These are phyloP conservation scores for Allacma fusca DNA, from an alignment of 2,888 invertebrate genomes.

Conservation along the genomic window DNA sequence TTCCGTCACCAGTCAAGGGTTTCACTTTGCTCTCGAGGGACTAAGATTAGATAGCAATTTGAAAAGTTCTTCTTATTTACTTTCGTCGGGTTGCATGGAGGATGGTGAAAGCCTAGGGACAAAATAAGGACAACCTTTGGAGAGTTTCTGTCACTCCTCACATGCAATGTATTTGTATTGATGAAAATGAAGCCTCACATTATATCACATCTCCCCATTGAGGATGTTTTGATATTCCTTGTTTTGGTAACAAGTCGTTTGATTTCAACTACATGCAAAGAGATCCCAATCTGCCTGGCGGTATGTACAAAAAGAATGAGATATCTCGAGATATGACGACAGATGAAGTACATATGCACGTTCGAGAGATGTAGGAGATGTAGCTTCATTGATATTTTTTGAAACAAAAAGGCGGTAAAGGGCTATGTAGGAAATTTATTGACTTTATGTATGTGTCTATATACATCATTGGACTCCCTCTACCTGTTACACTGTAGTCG, in stretches of 20 bases:
- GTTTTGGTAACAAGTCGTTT: neutral
- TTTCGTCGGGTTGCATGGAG: neutral
- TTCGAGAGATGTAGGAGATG: too few relatives aligned
- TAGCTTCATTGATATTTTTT: constrained; percentile 4
- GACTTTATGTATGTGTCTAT: too few relatives aligned
- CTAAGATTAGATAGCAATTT: neutral
- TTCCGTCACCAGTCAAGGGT: neutral
- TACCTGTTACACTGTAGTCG: neutral
- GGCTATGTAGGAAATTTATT: neutral
- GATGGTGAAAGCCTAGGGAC: neutral
- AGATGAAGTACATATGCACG: neutral
- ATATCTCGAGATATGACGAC: neutral
- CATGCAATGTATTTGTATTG: neutral
- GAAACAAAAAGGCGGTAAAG: constrained; percentile 7
- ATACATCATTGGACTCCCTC: too few relatives aligned
- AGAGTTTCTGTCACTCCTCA: neutral
- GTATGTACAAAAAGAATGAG: neutral
- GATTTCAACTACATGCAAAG: neutral
- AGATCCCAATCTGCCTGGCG: too few relatives aligned
- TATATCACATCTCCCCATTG: constrained; percentile 3
- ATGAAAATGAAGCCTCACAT: neutral
- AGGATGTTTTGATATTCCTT: neutral
- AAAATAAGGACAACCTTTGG: neutral
- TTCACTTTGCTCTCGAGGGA: neutral
- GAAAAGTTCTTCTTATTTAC: neutral